Base-by-base conservation (phyloP, 1,140 invertebrate genomes). In the Drosophila prosaltans region DNA sequence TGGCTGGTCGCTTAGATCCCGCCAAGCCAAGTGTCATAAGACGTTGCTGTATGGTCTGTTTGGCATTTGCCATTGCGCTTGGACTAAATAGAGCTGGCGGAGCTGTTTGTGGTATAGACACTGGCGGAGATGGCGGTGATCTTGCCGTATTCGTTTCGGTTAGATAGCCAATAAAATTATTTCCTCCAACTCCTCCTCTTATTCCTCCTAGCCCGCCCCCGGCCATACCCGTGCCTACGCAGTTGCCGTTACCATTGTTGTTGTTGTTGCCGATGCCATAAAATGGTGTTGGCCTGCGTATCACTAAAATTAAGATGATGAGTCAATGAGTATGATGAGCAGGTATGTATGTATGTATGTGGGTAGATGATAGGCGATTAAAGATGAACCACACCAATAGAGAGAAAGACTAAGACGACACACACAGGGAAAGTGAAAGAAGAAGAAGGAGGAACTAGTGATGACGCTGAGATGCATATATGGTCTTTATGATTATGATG, bases 251-350 rank as follows among this genome's bases (percentile, higher is more conserved):
- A 66, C 74, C 80, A 64, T 58, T 75, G 75, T 7, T 36, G 32
- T 7, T 30, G 16, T 39, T 39, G 67, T 79, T 83, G 79, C 81
- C 90, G 75, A 78, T 85, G 83, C 90, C 90, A 78, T 78, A 80
- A 57, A 91, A 85, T 40, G 79, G 58, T 78, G 81, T 74, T 82
- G 91, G 91, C 80, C 88, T 83, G 80, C 85, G 91, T 92, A 92
- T 91, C 91, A 86, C 91, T 92, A 92, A 91, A 92, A 92, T 91
- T 91, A 90, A 89, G 81, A 89, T 89, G 79, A 92, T 92, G 90
- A 91, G 80, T 84, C 72, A 91, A 91, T 91, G 90, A 91, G 72
- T 90, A 90, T 90, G 83, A 90, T 85, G 80, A 80, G 59, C 70
- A 57, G 45, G 45, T 51, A 51, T 48, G 45, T 48, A 7, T 45